These are phyloP conservation scores for Temnopleurus reevesii DNA, from an alignment of 53 echinoderm and acorn worm genomes.

Conservation along the genomic window DNA sequence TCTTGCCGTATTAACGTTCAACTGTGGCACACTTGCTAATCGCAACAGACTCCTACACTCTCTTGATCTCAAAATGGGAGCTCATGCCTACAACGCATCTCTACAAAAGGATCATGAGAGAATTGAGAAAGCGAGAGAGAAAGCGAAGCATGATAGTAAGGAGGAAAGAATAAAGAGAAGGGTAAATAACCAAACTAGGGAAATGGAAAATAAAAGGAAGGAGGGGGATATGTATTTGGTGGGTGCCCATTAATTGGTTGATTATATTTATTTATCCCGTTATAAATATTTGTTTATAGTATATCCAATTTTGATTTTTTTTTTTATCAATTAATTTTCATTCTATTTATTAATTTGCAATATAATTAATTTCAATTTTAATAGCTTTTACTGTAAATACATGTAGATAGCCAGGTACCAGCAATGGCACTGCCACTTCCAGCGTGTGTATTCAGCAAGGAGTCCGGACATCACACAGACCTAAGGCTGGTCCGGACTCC, in stretches of 20 bases:
- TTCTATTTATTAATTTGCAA: too few relatives aligned
- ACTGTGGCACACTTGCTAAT: conserved; percentile 41
- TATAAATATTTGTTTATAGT: not conserved
- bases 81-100: not conserved
- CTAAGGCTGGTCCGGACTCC: too few relatives aligned
- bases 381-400: too few relatives aligned
- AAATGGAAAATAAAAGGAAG: not conserved
- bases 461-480: too few relatives aligned
- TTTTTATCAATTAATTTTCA: too few relatives aligned
- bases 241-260: not conserved
- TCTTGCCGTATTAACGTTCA: conserved; percentile 43
- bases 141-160: not conserved
- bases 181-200: too few relatives aligned
- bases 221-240: not conserved
- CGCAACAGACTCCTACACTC: not conserved
- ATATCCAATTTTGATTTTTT: too few relatives aligned
- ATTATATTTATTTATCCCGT: not conserved
- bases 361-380: too few relatives aligned
- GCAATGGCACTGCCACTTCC: not conserved
- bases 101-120: not conserved
- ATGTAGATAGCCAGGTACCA: too few relatives aligned
- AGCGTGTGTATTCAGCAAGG: too few relatives aligned
- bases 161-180: too few relatives aligned
- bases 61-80: not conserved
- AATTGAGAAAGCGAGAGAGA: not conserved